These are phyloP conservation scores for Pinctada fucata DNA, from an alignment of 2,888 invertebrate genomes.

Conservation along the genomic window DNA sequence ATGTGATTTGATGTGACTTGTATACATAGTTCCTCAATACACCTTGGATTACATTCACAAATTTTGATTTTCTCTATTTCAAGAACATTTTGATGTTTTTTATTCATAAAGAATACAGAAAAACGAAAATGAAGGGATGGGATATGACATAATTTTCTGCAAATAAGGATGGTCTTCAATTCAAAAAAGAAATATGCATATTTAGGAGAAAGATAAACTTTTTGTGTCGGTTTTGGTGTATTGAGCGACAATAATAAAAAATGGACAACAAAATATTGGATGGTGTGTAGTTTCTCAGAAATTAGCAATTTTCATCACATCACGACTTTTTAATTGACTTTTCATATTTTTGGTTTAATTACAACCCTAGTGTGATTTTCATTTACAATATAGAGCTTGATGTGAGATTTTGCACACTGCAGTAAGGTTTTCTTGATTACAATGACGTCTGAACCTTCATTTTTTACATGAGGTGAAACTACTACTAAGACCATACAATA, in stretches of 20 bases:
- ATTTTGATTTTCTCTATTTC: not conserved
- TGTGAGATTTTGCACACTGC: constrained; percentile 27
- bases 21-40: constrained; percentile 10
- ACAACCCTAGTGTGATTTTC: constrained; percentile 27
- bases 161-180: too few relatives aligned
- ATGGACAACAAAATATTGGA: not conserved
- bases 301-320: constrained; percentile 3
- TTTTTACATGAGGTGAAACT: too few relatives aligned
- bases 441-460: too few relatives aligned
- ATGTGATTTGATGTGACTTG: constrained; percentile 5
- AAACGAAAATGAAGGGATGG: too few relatives aligned
- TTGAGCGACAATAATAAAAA: not conserved
- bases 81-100: not conserved
- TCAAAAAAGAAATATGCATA: too few relatives aligned
- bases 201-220: too few relatives aligned
- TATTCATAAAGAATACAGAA: not conserved
- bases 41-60: not conserved
- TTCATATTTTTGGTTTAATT: constrained; percentile 23
- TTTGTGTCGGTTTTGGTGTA: not conserved
- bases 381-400: constrained; percentile 20
- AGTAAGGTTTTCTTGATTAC: not conserved
- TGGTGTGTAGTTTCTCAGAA: constrained; percentile 4
- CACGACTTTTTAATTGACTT: constrained; percentile 22
- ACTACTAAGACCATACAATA: too few relatives aligned
- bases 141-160: too few relatives aligned